A percentile compares a stretch with the other conserved stretches of the same genome.
phyloP scores from a whole-genome alignment of 2,888 invertebrate genomes.

The Camponotus fellah region DNA sequence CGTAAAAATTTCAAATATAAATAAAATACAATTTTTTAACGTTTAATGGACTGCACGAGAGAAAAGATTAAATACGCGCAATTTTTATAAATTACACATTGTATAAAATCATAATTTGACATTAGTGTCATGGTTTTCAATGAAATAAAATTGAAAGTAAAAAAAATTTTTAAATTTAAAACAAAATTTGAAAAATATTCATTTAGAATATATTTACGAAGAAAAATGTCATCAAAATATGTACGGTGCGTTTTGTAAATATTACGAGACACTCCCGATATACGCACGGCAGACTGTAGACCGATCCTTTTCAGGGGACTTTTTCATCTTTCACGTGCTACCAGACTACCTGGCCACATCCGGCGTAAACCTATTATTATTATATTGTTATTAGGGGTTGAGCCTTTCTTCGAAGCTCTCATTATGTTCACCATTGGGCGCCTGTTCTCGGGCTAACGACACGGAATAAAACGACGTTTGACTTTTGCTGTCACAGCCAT shows the following conservation, averaged over 20 bases:
- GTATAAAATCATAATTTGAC: not conserved
- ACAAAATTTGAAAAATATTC: not conserved
- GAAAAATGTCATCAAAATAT: not conserved
- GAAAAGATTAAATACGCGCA: not conserved
- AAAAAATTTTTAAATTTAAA: not conserved
- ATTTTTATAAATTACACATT: not conserved
- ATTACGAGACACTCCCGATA: not conserved
- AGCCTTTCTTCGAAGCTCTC: slow-evolving; percentile 68
- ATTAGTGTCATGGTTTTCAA: not conserved
- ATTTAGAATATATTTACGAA: not conserved
- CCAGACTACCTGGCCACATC: slow-evolving; percentile 76
- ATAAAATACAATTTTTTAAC: not conserved
- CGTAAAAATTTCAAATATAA: not conserved
- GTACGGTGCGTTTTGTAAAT: not conserved
- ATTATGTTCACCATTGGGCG: slow-evolving; percentile 65
- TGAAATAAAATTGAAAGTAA: too few species aligned
- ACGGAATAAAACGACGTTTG: slow-evolving; percentile 65
- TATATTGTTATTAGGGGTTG: slow-evolving; percentile 67
- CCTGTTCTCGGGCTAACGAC: slow-evolving; percentile 63
- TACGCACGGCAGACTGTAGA: not conserved
- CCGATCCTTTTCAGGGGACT: not conserved
- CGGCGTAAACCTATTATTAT: slow-evolving; percentile 75
- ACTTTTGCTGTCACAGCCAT: slow-evolving; percentile 40
- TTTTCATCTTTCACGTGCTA: slow-evolving; percentile 68
- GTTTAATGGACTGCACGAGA: not conserved